Conservation (phyloP, 2,888 invertebrate species). For the Leistus spinibarbis region DNA sequence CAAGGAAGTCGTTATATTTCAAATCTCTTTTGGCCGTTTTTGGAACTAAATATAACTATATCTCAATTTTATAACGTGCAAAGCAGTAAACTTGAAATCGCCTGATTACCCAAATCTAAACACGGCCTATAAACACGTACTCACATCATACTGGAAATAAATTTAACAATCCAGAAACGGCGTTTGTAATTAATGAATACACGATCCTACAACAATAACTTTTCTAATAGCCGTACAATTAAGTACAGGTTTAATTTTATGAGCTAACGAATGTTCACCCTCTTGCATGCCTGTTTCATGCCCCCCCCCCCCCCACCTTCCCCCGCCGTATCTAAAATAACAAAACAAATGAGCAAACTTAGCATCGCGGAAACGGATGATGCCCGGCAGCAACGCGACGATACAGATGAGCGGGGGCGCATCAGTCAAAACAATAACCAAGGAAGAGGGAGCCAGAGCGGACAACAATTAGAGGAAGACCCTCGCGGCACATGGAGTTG, state of each 20-base stretch:
- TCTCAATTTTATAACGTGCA: too few relatives aligned
- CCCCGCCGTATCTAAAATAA: slow-evolving; percentile 29
- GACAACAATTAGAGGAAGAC: background rate
- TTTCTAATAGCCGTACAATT: slow-evolving; percentile 5
- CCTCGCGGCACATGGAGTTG: background rate
- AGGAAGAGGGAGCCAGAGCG: background rate
- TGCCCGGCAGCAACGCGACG: background rate
- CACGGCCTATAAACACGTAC: background rate
- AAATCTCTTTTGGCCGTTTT: too few relatives aligned
- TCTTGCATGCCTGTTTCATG: background rate
- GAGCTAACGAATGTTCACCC: background rate
- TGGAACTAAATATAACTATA: too few relatives aligned
- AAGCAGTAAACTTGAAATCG: too few relatives aligned
- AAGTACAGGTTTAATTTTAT: background rate
- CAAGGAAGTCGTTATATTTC: too few relatives aligned
- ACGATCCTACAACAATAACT: background rate
- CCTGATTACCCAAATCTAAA: background rate
- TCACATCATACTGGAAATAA: slow-evolving; percentile 6
- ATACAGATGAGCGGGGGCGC: background rate
- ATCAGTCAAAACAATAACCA: slow-evolving; percentile 10
- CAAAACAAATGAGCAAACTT: slow-evolving; percentile 36
- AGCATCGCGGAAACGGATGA: slow-evolving; percentile 16
- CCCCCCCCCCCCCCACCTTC: background rate
- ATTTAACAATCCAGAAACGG: slow-evolving; percentile 2
- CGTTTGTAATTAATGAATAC: background rate